A percentile compares a stretch with the other conserved stretches of the same genome.
Conservation (phyloP, 2,113 vertebrate genomes). For the Anthoscopus minutus region DNA sequence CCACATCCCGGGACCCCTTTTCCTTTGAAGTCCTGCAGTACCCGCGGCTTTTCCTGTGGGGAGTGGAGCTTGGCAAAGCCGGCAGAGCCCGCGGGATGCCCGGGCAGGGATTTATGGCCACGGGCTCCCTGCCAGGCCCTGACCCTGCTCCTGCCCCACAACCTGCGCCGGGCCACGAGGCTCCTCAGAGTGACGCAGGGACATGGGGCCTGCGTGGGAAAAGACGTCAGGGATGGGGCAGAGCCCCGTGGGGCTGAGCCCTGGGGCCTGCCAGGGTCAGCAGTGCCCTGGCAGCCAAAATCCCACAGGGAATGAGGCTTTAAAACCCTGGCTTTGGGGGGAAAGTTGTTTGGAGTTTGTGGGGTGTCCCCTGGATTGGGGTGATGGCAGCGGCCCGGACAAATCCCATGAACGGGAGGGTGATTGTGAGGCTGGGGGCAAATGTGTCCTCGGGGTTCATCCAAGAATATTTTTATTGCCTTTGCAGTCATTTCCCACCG, state of each 20-base stretch:
- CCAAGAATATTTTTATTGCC: not conserved
- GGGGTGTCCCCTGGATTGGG: not conserved
- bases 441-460: not conserved
- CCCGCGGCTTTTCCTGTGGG: not conserved
- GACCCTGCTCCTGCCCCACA: not conserved
- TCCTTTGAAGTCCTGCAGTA: not conserved
- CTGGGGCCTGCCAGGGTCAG: not conserved
- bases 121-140: not conserved
- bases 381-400: not conserved
- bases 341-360: not conserved
- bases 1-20: not conserved
- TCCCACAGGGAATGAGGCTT: not conserved
- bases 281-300: not conserved
- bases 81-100: not conserved
- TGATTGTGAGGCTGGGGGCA: not conserved
- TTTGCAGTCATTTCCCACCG: not conserved
- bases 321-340: accelerated
- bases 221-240: constrained; percentile 13
- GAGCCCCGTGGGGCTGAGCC: not conserved
- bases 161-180: not conserved
- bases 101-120: constrained; percentile 33
- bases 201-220: not conserved
- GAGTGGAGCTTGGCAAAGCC: not conserved
- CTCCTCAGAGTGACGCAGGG: constrained; percentile 52
- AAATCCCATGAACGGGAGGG: accelerated